These are phyloP conservation scores for Ectemnius lituratus DNA, from an alignment of 2,888 invertebrate species.

Conservation along the genomic window DNA sequence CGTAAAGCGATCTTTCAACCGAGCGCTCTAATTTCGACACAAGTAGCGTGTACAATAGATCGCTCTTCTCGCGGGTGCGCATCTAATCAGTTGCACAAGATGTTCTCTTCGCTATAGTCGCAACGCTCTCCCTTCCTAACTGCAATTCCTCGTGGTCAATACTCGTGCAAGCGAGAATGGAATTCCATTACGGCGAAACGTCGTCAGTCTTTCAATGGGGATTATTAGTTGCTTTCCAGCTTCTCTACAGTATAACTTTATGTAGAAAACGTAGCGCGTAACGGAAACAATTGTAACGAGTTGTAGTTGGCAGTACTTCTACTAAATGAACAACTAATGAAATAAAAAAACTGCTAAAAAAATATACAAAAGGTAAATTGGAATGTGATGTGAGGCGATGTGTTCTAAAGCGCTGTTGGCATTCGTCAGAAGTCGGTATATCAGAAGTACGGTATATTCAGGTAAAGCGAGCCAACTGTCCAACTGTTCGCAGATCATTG, in stretches of 20 bases:
- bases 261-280: too few species aligned
- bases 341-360: too few species aligned
- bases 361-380: too few species aligned
- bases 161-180: constrained; percentile 15
- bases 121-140: constrained; percentile 4
- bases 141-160: constrained; percentile 42
- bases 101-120: background rate
- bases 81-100: background rate
- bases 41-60: background rate
- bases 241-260: too few species aligned
- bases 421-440: too few species aligned
- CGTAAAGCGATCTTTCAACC: too few species aligned
- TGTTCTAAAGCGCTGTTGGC: too few species aligned
- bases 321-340: too few species aligned
- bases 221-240: too few species aligned
- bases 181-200: background rate
- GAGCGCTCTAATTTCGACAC: background rate
- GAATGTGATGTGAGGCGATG: too few species aligned
- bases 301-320: too few species aligned
- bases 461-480: background rate
- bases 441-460: background rate
- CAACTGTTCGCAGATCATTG: background rate
- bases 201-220: constrained; percentile 38
- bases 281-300: too few species aligned
- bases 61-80: background rate